Evolutionary conservation across 2,113 vertebrate species (phyloP).

Genomic region (Spea bombifrons): DNA sequence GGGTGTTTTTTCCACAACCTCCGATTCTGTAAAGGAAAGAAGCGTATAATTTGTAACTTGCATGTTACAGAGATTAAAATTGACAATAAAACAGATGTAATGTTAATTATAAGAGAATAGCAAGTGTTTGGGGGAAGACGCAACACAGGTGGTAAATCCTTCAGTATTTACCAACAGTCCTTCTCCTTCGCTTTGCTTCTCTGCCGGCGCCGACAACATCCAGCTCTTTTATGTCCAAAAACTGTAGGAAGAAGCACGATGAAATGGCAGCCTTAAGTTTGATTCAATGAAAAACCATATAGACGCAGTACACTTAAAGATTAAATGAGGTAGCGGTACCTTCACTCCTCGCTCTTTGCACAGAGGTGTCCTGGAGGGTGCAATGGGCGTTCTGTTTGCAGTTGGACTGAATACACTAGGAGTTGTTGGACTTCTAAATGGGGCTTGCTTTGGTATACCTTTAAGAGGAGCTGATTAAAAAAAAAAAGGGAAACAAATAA

Average conservation of each 20-base stretch:
- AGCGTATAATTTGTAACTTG: neutral
- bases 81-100: too few relatives aligned
- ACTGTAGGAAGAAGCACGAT: conserved; percentile 58
- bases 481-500: neutral
- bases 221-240: conserved; percentile 89
- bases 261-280: neutral
- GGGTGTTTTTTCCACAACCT: conserved; percentile 86
- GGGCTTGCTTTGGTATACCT: conserved; percentile 94
- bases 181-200: conserved; percentile 93
- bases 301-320: too few relatives aligned
- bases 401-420: conserved; percentile 92
- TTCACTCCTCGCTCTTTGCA: conserved; percentile 95
- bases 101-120: too few relatives aligned
- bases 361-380: conserved; percentile 83
- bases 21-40: conserved; percentile 69
- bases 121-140: too few relatives aligned
- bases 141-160: neutral
- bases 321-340: conserved; percentile 58
- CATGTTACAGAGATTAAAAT: too few relatives aligned
- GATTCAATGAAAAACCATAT: too few relatives aligned
- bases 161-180: conserved; percentile 80
- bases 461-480: conserved; percentile 85
- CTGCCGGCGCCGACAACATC: conserved; percentile 87
- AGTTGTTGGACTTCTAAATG: conserved; percentile 87
- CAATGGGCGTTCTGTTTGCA: conserved; percentile 87